Base-by-base conservation (phyloP, 2,797 vertebrate species). In the Catamblyrhynchus diadema region DNA sequence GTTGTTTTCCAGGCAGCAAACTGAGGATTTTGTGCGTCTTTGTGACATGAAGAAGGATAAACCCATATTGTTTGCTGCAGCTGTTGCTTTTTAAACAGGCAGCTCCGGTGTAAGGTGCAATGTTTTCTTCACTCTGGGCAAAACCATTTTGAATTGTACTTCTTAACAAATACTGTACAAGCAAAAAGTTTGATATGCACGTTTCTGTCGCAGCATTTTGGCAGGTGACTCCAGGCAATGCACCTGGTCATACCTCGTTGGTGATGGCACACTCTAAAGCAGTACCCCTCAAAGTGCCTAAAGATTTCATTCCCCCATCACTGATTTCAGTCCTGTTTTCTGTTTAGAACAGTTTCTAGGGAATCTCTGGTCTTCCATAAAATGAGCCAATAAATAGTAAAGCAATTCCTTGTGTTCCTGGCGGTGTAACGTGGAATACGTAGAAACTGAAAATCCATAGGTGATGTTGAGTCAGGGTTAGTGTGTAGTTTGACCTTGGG, bases 211-310 rank as follows among this genome's bases (percentile, higher is more conserved):
- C 86, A 83, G 84, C 93, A 60, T 93, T 92, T 81, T 94, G 82
- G 94, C 92, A 96, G 94, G 83, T 96, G 82, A 33, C 93, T 96
- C 69, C 81, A 69, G 93, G 85, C 42, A 2, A 42, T 74, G 79
- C 84, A 35, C 87, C 80, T 90, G 87, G 13, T 27, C 12, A 95
- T 97, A 97, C 96, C 96, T 97, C 96, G 66, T 81, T 89, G 92
- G 86, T 93, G 86, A 94, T 94, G 98, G 98, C 98, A 98, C 95
- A 84, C 66, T 97, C 96, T 88, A 94, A 96, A 98, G 83, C 73
- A 95, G 85, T 90, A 94, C 83, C 97, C 96, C 96, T 97, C 92
- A 86, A 97, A 98, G 98, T 98, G 98, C 98, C 97, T 98, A 62
- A 95, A 96, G 72, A 93, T 97, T 95, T 92, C 50, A 85, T 95